phyloP scores from a whole-genome alignment of 2,888 invertebrate genomes.

The Lamellibrachia satsuma region DNA sequence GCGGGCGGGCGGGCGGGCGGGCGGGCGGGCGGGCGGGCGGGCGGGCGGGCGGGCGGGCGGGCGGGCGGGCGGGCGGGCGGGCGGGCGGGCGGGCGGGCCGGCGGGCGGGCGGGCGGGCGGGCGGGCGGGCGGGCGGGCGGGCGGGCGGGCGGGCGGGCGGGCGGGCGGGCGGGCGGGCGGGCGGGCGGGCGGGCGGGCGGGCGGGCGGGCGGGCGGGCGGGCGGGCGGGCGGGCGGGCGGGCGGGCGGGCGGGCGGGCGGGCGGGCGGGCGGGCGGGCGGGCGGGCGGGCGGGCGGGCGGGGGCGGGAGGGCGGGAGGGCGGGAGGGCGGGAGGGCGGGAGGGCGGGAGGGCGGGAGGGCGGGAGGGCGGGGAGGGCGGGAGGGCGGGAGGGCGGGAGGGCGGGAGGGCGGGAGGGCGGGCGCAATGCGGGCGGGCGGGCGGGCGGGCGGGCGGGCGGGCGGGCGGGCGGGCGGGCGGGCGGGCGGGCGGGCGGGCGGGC shows the following conservation, averaged over 20 bases:
- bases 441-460: background rate
- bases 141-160: background rate
- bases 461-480: too few species aligned
- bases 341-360: background rate
- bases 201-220: constrained; percentile 17
- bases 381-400: background rate
- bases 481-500: too few species aligned
- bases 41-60: too few species aligned
- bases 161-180: background rate
- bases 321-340: background rate
- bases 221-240: constrained; percentile 9
- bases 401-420: background rate
- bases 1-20: too few species aligned
- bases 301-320: too few species aligned
- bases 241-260: background rate
- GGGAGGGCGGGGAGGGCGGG: constrained; percentile 6
- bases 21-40: too few species aligned
- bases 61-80: background rate
- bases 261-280: background rate
- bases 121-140: background rate
- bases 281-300: too few species aligned
- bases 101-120: too few species aligned
- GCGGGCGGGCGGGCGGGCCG: too few species aligned
- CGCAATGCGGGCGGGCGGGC: background rate
- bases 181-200: background rate